Conservation (phyloP, 1,140 invertebrate genomes). For the Penaeus vannamei region DNA sequence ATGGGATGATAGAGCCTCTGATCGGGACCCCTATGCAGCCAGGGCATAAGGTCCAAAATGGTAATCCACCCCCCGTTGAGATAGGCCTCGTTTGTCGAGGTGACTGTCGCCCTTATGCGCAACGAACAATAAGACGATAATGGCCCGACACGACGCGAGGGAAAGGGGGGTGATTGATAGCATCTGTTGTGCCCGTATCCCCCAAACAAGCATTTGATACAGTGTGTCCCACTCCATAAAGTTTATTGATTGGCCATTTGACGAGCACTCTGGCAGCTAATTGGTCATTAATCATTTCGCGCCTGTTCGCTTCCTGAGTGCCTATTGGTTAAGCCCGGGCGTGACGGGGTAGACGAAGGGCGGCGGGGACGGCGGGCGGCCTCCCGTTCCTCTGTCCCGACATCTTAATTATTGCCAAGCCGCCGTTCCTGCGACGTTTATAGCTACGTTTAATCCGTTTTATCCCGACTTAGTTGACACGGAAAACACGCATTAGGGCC, state of each 20-base stretch:
- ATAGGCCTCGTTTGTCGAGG: too few species aligned
- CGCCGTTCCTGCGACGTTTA: too few species aligned
- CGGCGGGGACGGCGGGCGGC: not conserved
- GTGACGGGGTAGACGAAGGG: conserved; percentile 45
- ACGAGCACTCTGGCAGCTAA: conserved; percentile 59
- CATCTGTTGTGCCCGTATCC: conserved; percentile 36
- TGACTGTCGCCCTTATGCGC: not conserved
- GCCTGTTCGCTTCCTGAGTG: conserved; percentile 55
- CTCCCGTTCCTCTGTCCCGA: not conserved
- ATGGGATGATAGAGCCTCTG: not conserved
- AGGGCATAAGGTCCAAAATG: not conserved
- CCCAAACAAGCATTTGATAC: conserved; percentile 61
- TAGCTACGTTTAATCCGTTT: too few species aligned
- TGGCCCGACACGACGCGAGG: not conserved
- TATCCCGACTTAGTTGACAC: too few species aligned
- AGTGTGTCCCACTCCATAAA: conserved; percentile 62
- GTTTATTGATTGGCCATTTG: conserved; percentile 62
- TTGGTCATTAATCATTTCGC: conserved; percentile 63
- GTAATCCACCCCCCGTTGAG: not conserved
- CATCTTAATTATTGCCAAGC: conserved; percentile 23
- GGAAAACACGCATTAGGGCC: too few species aligned
- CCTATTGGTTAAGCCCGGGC: conserved; percentile 56
- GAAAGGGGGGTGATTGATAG: conserved; percentile 50
- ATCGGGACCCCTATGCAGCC: not conserved
- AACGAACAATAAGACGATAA: not conserved